Conservation (phyloP, 1,140 invertebrate genomes). For the Nomia melanderi region DNA sequence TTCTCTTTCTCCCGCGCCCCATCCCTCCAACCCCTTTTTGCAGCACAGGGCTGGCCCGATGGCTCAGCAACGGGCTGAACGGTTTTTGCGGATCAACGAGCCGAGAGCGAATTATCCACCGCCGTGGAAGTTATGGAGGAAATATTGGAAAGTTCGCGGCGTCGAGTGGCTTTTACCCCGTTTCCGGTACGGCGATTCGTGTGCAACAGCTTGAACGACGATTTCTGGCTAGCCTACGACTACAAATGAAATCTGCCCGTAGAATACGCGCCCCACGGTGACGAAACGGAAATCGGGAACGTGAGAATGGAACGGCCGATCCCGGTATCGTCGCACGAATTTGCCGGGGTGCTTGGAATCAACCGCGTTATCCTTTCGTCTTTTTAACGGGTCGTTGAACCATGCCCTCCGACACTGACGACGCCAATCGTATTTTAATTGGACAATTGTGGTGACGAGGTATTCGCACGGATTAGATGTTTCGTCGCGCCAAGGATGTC, state of each 20-base stretch:
- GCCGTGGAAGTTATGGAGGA: slow-evolving; percentile 70
- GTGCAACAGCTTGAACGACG: slow-evolving; percentile 14
- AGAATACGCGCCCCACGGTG: neutral
- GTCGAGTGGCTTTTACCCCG: slow-evolving; percentile 45
- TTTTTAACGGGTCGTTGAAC: slow-evolving; percentile 42
- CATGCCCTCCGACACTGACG: neutral
- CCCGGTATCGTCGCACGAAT: slow-evolving; percentile 15
- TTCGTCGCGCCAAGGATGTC: neutral
- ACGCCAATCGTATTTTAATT: slow-evolving; percentile 2
- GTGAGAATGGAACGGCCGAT: slow-evolving; percentile 55
- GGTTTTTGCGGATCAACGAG: slow-evolving; percentile 73
- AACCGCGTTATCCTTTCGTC: slow-evolving; percentile 11
- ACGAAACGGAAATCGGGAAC: slow-evolving; percentile 39
- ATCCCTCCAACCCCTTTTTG: neutral
- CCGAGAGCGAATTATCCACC: slow-evolving; percentile 72
- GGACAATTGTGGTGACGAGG: neutral
- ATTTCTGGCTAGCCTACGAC: slow-evolving; percentile 40
- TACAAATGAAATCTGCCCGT: slow-evolving; percentile 21
- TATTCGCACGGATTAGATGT: neutral
- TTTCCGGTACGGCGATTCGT: slow-evolving; percentile 50
- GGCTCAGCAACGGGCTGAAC: slow-evolving; percentile 64
- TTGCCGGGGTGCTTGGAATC: slow-evolving; percentile 11
- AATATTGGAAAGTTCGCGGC: slow-evolving; percentile 69
- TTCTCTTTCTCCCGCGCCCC: neutral
- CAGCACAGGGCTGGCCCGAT: slow-evolving; percentile 37